Conservation (phyloP, 2,888 invertebrate genomes). For the Aethes cnicana region DNA sequence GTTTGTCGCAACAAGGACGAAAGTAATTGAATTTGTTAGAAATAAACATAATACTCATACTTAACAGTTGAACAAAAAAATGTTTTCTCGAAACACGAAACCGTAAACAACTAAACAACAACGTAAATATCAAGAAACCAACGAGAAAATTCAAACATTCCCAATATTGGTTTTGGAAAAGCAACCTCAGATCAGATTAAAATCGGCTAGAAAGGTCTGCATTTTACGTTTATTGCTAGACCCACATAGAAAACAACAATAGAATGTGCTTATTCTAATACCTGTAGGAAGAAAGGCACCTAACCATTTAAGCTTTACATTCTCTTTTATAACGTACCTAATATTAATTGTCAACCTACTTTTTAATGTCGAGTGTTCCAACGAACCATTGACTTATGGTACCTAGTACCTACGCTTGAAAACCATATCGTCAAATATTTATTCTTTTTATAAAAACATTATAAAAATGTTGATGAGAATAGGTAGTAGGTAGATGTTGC, state of each 20-base stretch:
- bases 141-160: conserved; percentile 32
- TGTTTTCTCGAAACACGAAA: not conserved
- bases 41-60: not conserved
- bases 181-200: conserved; percentile 38
- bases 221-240: conserved; percentile 38
- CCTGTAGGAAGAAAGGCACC: not conserved
- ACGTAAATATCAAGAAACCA: conserved; percentile 1
- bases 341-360: too few relatives aligned
- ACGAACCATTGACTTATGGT: too few relatives aligned
- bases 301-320: not conserved
- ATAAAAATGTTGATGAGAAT: too few relatives aligned
- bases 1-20: not conserved
- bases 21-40: not conserved
- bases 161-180: conserved; percentile 34
- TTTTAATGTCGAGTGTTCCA: too few relatives aligned
- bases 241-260: conserved; percentile 8
- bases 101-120: not conserved
- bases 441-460: too few relatives aligned
- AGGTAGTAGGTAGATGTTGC: too few relatives aligned
- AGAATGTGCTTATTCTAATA: conserved; percentile 6
- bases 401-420: too few relatives aligned
- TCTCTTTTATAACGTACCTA: too few relatives aligned
- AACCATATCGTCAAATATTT: too few relatives aligned
- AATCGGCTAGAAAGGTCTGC: conserved; percentile 39
- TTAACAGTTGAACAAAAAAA: not conserved